Percentiles rank a stretch among this genome's conserved stretches.
Evolutionary conservation across 2,888 invertebrate species (phyloP).

Genomic region (Heliconius sara): DNA sequence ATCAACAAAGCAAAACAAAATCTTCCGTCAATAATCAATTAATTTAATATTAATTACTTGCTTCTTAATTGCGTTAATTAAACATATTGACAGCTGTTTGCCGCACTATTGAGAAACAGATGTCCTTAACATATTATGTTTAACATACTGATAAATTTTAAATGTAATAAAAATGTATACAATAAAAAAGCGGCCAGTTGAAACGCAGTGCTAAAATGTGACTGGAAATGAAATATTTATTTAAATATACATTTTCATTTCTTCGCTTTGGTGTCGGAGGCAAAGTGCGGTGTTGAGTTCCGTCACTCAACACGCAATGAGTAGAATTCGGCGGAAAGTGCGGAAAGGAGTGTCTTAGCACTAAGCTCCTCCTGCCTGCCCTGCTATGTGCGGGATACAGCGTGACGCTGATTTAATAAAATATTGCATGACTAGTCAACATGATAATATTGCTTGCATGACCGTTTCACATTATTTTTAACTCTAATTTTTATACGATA

Average conservation of each 20-base stretch:
- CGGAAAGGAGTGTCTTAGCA: no score
- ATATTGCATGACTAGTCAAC: constrained; percentile 12
- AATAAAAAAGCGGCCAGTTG: no score
- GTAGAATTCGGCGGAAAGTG: no score
- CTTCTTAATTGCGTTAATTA: constrained; percentile 3
- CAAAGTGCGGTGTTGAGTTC: no score
- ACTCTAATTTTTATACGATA: constrained; percentile 35
- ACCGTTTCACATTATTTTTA: constrained; percentile 36
- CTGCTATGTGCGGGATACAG: no score
- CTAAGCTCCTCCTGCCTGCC: accelerated
- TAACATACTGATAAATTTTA: neutral
- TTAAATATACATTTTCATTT: no score
- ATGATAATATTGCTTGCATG: constrained; percentile 41
- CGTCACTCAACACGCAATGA: no score
- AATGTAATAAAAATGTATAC: no score
- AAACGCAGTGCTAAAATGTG: no score
- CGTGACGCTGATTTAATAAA: neutral
- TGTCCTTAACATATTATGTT: neutral
- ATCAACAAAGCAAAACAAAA: neutral
- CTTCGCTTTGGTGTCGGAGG: no score
- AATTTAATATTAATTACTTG: neutral
- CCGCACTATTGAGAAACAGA: neutral
- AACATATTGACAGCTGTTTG: constrained; percentile 7
- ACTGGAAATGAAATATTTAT: no score
- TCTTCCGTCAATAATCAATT: neutral